Percentiles rank a stretch among this genome's conserved stretches.
These are phyloP conservation scores for Alloscopus bannaensis DNA, from an alignment of 2,888 invertebrate species.

Conservation along the genomic window DNA sequence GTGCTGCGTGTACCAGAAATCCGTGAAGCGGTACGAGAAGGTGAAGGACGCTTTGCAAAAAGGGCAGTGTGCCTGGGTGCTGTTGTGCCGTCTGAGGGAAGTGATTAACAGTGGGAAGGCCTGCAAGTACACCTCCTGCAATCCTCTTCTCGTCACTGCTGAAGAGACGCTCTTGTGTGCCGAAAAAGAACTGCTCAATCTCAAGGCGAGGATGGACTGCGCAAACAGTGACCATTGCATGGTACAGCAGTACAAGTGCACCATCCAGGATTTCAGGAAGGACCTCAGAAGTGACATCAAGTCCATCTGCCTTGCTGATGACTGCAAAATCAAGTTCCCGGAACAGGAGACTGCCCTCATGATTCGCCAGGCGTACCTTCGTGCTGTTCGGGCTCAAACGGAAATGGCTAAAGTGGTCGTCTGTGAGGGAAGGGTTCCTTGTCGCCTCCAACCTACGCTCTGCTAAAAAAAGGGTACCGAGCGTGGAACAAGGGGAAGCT, in stretches of 20 bases:
- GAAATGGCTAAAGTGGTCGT: conserved; percentile 66
- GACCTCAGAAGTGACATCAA: conserved; percentile 67
- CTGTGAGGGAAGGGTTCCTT: conserved; percentile 42
- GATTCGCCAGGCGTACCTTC: conserved; percentile 71
- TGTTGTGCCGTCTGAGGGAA: conserved; percentile 70
- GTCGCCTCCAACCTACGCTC: conserved; percentile 20
- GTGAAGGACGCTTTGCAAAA: conserved; percentile 69
- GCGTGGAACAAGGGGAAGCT: too few species aligned
- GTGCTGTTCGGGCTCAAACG: conserved; percentile 70
- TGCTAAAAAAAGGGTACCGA: too few species aligned
- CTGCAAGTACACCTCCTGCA: conserved; percentile 72
- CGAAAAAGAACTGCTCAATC: conserved; percentile 69
- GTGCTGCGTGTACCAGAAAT: conserved; percentile 69
- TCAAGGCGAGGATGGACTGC: conserved; percentile 71
- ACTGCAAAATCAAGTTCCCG: conserved; percentile 65
- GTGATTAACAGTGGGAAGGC: conserved; percentile 70
- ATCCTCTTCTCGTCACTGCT: conserved; percentile 71
- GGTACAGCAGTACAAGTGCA: conserved; percentile 70
- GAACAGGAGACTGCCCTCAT: conserved; percentile 70
- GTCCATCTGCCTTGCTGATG: conserved; percentile 54
- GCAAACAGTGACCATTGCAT: conserved; percentile 68
- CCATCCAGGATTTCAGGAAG: conserved; percentile 68
- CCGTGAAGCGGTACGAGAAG: conserved; percentile 67
- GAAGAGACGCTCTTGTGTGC: conserved; percentile 70
- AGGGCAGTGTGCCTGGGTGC: conserved; percentile 71